Evolutionary conservation across 1,140 invertebrate species (phyloP).

Genomic region (Drosophila ambigua): DNA sequence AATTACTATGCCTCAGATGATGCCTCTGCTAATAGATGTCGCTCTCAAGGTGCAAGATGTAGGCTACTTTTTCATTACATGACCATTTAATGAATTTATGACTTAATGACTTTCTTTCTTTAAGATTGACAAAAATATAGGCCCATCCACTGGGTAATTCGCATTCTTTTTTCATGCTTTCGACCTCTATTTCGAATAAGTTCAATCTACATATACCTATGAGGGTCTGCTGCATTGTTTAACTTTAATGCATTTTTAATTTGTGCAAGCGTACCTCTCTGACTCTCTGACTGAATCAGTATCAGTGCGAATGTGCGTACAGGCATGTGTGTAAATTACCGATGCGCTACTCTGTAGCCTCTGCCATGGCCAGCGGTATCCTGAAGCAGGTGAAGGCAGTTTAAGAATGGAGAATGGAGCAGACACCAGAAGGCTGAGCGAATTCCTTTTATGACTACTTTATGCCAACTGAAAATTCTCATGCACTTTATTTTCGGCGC

Average conservation of each 20-base stretch:
- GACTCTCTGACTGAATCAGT: neutral
- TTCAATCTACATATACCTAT: too few relatives aligned
- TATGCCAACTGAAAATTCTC: slow-evolving; percentile 57
- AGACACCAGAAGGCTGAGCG: too few relatives aligned
- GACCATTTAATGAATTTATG: too few relatives aligned
- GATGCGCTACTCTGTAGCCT: slow-evolving; percentile 50
- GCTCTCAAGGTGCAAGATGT: too few relatives aligned
- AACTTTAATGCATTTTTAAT: slow-evolving; percentile 62
- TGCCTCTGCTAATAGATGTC: too few relatives aligned
- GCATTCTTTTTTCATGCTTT: too few relatives aligned
- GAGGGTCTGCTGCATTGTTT: slow-evolving; percentile 19
- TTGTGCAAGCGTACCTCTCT: slow-evolving; percentile 13
- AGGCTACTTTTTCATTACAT: too few relatives aligned
- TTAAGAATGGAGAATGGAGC: too few relatives aligned
- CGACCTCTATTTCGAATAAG: neutral
- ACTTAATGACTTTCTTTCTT: too few relatives aligned
- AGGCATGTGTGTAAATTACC: slow-evolving; percentile 32
- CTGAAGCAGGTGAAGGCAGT: neutral
- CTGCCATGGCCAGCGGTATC: slow-evolving; percentile 17
- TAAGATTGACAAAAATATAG: too few relatives aligned
- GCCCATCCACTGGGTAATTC: too few relatives aligned
- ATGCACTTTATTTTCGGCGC: slow-evolving; percentile 47
- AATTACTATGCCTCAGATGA: too few relatives aligned
- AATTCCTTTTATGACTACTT: slow-evolving; percentile 61
- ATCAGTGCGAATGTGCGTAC: neutral